Base-by-base conservation (phyloP, 2,888 invertebrate genomes). In the Abscondita cerata region DNA sequence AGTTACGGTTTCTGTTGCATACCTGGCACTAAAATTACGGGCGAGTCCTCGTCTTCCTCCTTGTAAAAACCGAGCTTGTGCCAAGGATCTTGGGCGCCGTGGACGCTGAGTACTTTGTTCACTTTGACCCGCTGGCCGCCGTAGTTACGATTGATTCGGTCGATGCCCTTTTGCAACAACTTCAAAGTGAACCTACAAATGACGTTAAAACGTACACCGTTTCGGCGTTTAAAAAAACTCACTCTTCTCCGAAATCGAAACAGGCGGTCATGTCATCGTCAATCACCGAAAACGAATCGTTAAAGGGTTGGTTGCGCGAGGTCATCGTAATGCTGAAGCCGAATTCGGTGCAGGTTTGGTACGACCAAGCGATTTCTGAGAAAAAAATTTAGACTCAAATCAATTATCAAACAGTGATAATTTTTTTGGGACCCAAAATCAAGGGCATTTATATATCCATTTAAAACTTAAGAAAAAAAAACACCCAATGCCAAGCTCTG, bases 281-380 rank as follows among this genome's bases (percentile, higher is more conserved):
- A 12, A 86, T 53, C 0, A 46, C 41, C 4, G 25, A 19, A 1
- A 9, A 31, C 0, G 54, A 44, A 13, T 59, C 62, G 16, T 62
- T 86, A 81, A 90, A 91, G 0, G 90, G 88, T 63, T 89, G 87
- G 0, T 80, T 74, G 0, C 70, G 50, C 9, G 87, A 85, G 62
- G 81, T 84, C 0, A 92, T 88, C 1, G 90, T 88, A 81, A 93
- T 93, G 80, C 86, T 93, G 84, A 89, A 94, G 54, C 93, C 95
- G 77, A 87, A 94, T 81, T 95, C 93, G 52, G 89, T 89, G 77
- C 95, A 95, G 0, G 92, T 92, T 80, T 95, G 94, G 77, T 91
- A 93, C 1, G 83, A 85, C 93, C 94, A 94, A 88, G 85, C 0
- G 92, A 86, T 77, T 40, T 44, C 41, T 41, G n/a, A n/a, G n/a